Evolutionary conservation across 2,888 invertebrate species (phyloP), one percentile per base, ranked within the genome.

Genomic region (Catocala fraxini): DNA sequence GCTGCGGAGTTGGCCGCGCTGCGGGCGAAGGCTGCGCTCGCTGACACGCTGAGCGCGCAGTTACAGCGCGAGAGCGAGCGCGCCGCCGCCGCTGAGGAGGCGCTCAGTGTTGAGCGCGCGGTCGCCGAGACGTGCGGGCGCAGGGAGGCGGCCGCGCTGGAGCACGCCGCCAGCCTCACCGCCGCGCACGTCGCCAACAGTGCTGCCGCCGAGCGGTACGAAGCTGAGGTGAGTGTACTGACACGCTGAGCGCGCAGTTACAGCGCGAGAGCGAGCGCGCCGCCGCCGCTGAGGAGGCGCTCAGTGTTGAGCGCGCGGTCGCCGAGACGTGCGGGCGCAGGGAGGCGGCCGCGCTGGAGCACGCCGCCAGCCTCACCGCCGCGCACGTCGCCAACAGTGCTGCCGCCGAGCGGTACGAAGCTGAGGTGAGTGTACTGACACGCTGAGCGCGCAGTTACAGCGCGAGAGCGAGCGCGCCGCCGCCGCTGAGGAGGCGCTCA

Each of bases 1-100:
- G 93, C 93, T 5, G 94, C 94, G 0, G 92, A 93, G 56, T 52
- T 94, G 39, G 94, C 94, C 0, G 90, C 92, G 0, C 62, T 94
- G 11, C 67, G 93, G 0, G 94, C 93, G 0, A 88, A 89, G 46
- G 94, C 94, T 0, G 91, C 94, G 0, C 73, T 93, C 0, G 90
- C 93, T 0, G 93, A 94, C 68, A 88, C 94, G 0, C 87, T 94
- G 6, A 82, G 86, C 49, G 87, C 85, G 0, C 93, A 92, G 64
- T 66, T 94, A 15, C 84, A 90, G 47, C 87, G 94, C 39, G 93
- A 92, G 68, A 72, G 78, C 0, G 87, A 85, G 12, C 85, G 92
- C 0, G 90, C 90, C 0, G 33, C 73, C 0, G 81, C 77, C 12
- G 89, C 90, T 0, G 92, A 92, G 61, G 83, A 82, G 35, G 85